Evolutionary conservation across 2,888 invertebrate genomes (phyloP), one percentile per base, ranked within the genome.

Genomic region (Napeogenes inachia): DNA sequence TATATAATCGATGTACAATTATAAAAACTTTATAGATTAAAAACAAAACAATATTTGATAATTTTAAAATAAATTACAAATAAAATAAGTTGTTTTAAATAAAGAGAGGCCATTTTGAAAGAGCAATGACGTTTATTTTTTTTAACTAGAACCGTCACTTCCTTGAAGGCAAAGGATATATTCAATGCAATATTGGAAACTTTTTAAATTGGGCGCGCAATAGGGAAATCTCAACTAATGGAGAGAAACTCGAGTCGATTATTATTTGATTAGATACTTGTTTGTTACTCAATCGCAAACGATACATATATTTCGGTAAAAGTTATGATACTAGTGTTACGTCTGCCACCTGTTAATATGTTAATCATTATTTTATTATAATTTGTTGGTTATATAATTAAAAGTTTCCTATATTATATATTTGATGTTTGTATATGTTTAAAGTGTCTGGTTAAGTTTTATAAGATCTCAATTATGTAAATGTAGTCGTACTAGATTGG

Each of bases 241-340:
- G 71, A 76, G 81, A 77, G 84, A 84, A 84, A 84, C 79, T 80
- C 67, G 65, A 65, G 69, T 68, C 70, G 71, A 76, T 75, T 75
- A 75, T 75, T 69, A 69, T 71, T 69, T 72, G 76, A 79, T 80
- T 78, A 75, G 63, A 75, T 72, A 83, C 82, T 81, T 75, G 84
- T 84, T 77, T 71, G 78, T 84, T 87, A 84, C 78, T 70, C 75
- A 82, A 85, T 75, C 72, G 74, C 73, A 73, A 72, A 73, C 65
- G 60, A 59, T 59, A 50, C 46, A 21, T 58, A 62, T 35, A 58
- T 66, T 72, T 73, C 63, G 68, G 70, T 71, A 73, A 74, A 71
- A 71, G 70, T 68, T 61, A 53, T 59, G 54, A 58, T 62, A 62
- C 57, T 46, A 59, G 61, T 13, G 12, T 21, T 58, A 58, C 30